Evolutionary conservation across 2,888 invertebrate species (phyloP).

Genomic region (Acronicta leporina): DNA sequence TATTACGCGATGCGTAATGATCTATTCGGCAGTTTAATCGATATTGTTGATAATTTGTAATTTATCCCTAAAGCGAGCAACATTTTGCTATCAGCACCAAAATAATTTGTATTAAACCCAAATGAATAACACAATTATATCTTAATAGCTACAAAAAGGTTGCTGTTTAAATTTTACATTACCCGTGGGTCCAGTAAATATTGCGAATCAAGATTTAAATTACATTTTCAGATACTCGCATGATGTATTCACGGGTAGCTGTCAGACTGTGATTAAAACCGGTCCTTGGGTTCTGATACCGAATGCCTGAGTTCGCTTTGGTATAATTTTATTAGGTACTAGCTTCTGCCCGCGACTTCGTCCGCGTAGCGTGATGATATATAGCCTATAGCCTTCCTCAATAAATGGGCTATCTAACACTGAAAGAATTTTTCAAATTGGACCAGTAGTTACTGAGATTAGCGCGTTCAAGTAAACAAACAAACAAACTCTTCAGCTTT

Average conservation of each 20-base stretch:
- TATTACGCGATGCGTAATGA: no score
- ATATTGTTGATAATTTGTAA: neutral
- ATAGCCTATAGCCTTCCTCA: no score
- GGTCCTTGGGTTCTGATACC: slow-evolving; percentile 43
- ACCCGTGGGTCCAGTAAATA: slow-evolving; percentile 60
- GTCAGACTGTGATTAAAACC: slow-evolving; percentile 56
- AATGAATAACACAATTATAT: slow-evolving; percentile 51
- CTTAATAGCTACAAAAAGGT: slow-evolving; percentile 55
- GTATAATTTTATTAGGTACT: slow-evolving; percentile 21
- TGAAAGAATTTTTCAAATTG: no score
- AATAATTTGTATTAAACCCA: slow-evolving; percentile 46
- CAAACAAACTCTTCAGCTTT: no score
- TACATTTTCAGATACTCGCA: slow-evolving; percentile 57
- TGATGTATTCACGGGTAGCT: slow-evolving; percentile 51
- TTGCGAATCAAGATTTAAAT: slow-evolving; percentile 63
- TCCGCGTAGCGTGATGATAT: no score
- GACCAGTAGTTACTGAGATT: no score
- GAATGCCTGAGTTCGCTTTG: slow-evolving; percentile 9
- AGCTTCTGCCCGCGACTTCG: no score
- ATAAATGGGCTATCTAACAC: no score
- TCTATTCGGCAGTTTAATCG: no score
- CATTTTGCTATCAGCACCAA: slow-evolving; percentile 18
- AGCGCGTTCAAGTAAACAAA: no score
- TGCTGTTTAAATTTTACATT: slow-evolving; percentile 54
- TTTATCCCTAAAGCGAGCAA: slow-evolving; percentile 30